These are phyloP conservation scores for Ascaphus truei DNA, from an alignment of 2,113 vertebrate genomes.

Conservation along the genomic window DNA sequence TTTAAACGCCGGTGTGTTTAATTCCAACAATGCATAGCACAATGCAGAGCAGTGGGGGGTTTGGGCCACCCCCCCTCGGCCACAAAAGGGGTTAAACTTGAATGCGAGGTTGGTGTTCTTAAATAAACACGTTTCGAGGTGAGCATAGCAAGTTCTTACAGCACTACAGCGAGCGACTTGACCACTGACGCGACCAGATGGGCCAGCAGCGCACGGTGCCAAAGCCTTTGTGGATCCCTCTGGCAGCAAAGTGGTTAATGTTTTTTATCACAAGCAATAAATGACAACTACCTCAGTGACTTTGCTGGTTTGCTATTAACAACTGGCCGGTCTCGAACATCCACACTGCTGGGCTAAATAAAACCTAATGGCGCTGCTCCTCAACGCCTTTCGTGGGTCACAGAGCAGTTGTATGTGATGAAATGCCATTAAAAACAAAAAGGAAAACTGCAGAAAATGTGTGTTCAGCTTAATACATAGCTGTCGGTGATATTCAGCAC, in stretches of 20 bases:
- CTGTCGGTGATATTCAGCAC: constrained; percentile 33
- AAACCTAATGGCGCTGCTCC: constrained; percentile 8
- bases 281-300: background rate
- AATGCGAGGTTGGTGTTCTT: no score
- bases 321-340: background rate
- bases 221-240: no score
- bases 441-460: constrained; percentile 21
- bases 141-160: no score
- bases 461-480: constrained; percentile 34
- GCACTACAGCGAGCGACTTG: no score
- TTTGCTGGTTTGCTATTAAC: background rate
- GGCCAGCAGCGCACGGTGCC: no score
- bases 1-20: no score
- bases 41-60: no score
- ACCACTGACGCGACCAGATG: no score
- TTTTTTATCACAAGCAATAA: background rate
- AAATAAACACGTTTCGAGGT: no score
- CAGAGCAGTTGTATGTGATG: constrained; percentile 21
- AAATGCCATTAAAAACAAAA: constrained; percentile 35
- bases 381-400: constrained; percentile 24
- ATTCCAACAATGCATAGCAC: no score
- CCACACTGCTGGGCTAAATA: background rate
- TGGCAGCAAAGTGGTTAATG: background rate
- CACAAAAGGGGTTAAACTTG: no score
- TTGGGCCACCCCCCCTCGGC: no score